A percentile compares a stretch with the other conserved stretches of the same genome.
These are phyloP conservation scores for Betta splendens DNA, from an alignment of 2,797 vertebrate species.

Conservation along the genomic window DNA sequence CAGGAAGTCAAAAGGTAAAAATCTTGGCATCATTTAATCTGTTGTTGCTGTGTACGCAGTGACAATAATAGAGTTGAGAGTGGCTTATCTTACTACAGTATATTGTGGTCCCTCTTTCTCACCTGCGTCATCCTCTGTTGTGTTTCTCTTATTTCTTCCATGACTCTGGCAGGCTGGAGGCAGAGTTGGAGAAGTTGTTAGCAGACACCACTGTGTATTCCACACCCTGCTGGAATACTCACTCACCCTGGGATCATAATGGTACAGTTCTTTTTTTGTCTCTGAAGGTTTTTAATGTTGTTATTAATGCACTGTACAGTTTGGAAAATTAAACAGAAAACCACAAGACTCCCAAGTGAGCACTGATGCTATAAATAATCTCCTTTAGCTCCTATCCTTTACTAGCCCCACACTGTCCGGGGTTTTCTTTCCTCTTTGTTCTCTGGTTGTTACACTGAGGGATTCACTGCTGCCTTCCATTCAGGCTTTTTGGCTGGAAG, in stretches of 20 bases:
- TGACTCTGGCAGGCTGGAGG: slow-evolving; percentile 74
- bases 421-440: slow-evolving; percentile 35
- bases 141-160: not conserved
- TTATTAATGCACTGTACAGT: slow-evolving; percentile 16
- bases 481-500: slow-evolving; percentile 9
- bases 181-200: slow-evolving; percentile 81
- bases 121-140: not conserved
- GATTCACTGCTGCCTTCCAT: slow-evolving; percentile 29
- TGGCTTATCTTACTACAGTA: too few relatives aligned
- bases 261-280: slow-evolving; percentile 62
- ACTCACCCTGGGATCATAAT: slow-evolving; percentile 76
- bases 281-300: slow-evolving; percentile 11
- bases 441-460: slow-evolving; percentile 25
- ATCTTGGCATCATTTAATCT: not conserved
- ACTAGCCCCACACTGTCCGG: slow-evolving; percentile 28
- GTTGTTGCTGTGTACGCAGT: too few relatives aligned
- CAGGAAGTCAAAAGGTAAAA: slow-evolving; percentile 77
- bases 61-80: not conserved
- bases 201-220: slow-evolving; percentile 77
- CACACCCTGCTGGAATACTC: slow-evolving; percentile 80
- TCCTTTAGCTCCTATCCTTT: slow-evolving; percentile 26
- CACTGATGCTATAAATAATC: slow-evolving; percentile 37
- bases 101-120: too few relatives aligned
- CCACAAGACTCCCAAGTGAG: slow-evolving; percentile 19
- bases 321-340: slow-evolving; percentile 32